A percentile compares a stretch with the other conserved stretches of the same genome.
Conservation (phyloP, 2,797 vertebrate species). For the Echiichthys vipera region DNA sequence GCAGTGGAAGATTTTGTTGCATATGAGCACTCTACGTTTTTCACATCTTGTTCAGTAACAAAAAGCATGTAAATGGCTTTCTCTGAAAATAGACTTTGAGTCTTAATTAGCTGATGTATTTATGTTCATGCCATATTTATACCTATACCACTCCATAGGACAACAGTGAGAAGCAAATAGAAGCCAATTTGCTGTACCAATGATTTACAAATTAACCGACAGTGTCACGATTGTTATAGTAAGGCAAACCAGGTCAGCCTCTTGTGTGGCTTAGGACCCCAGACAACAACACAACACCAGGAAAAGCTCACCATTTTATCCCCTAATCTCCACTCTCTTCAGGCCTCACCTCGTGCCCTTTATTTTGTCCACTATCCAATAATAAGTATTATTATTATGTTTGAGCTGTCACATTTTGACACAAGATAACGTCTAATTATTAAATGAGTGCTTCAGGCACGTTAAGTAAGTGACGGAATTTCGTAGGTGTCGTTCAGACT, state of each 20-base stretch:
- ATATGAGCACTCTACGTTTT: conserved; percentile 36
- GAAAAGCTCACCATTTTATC: not conserved
- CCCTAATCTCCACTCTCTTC: not conserved
- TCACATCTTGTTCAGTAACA: conserved; percentile 21
- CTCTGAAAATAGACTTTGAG: conserved; percentile 1
- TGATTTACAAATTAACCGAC: conserved; percentile 2
- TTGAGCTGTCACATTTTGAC: conserved; percentile 26
- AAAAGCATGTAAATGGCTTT: not conserved
- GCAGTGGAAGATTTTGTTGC: conserved; percentile 25
- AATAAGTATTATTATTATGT: not conserved
- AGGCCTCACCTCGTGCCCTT: not conserved
- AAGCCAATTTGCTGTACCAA: not conserved
- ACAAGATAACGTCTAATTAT: conserved; percentile 37
- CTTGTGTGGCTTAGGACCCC: not conserved
- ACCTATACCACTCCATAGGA: not conserved
- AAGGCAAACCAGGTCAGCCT: not conserved
- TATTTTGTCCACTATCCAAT: conserved; percentile 18
- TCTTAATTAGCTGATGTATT: conserved; percentile 2
- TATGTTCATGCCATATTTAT: conserved; percentile 1
- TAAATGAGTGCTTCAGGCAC: conserved; percentile 27
- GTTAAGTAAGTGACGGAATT: conserved; percentile 53
- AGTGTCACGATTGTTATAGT: not conserved
- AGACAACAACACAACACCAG: not conserved
- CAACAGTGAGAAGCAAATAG: not conserved
- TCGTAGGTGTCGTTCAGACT: conserved; percentile 43